Base-by-base conservation (phyloP, 2,113 vertebrate genomes). In the Probosciger aterrimus region DNA sequence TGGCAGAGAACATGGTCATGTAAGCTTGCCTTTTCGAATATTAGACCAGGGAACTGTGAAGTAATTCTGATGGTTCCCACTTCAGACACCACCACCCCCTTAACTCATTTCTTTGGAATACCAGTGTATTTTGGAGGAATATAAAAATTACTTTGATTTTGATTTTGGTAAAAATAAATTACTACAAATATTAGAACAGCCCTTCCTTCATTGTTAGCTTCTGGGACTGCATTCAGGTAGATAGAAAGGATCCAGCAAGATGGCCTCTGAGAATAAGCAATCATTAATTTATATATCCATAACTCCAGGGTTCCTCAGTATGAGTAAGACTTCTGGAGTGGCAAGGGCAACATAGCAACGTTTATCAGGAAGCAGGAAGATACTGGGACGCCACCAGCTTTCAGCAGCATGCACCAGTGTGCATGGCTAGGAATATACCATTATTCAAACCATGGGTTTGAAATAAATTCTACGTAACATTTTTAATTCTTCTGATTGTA, bases 1-100 rank as follows among this genome's bases (percentile, higher is more conserved):
- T 6, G 3, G 50, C 44, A 84, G 62, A 82, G 30, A 85, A 43
- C 4, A 35, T 0, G 1, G 16, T 37, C 41, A 25, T 4, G 7
- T 18, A 53, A 65, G 46, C 50, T 60, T 9, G 5, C 23, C 20
- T 37, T 53, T 73, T 77, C 14, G 55, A 37, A 14, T 35, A 65
- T 1, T 47, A 57, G 16, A 80, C 69, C 1, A 5, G 33, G 30
- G 23, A 82, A 43, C 30, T 37, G 39, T 22, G 49, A 77, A 86
- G 33, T 5, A 68, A 53, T 4, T 41, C 25, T 50, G 73, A 60
- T 65, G n/a, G n/a, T 81, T 83, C 49, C 39, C 49, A 35, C 19
- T 59, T 39, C 64, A 91, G 70, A 23, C 23, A 71, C 11, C 16
- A 35, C 11, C 60, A 28, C 47, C 53, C 12, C 31, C 22, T 57